Percentiles rank a stretch among this genome's conserved stretches.
Conservation (phyloP, 2,888 invertebrate species). For the Parthenolecanium corni region DNA sequence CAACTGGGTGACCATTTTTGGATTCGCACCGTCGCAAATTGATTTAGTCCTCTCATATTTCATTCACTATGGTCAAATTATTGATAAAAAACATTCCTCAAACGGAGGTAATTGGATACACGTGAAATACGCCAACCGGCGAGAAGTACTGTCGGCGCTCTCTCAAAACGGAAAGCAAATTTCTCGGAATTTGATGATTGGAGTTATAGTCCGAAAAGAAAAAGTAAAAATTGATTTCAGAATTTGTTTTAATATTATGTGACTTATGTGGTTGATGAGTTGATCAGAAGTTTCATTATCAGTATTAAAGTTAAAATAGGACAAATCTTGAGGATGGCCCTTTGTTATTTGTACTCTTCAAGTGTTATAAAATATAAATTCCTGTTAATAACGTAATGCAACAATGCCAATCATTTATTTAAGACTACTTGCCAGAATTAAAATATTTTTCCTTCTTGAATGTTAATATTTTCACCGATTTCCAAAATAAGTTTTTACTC, state of each 20-base stretch:
- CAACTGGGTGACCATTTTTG: conserved; percentile 25
- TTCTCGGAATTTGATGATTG: conserved; percentile 20
- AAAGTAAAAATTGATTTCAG: conserved; percentile 1
- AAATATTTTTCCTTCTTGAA: no score
- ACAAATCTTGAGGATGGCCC: no score
- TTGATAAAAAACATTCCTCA: conserved; percentile 17
- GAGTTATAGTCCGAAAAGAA: conserved; percentile 12
- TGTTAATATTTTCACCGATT: no score
- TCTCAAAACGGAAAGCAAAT: conserved; percentile 26
- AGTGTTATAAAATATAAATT: no score
- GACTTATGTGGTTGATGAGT: no score
- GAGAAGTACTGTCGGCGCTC: conserved; percentile 14
- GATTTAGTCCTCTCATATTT: conserved; percentile 22
- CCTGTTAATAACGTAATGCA: no score
- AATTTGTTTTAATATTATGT: not conserved
- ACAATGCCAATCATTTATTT: no score
- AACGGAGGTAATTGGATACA: conserved; percentile 27
- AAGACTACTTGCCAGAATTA: no score
- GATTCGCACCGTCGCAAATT: conserved; percentile 15
- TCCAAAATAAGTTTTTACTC: no score
- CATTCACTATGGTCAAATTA: conserved; percentile 18
- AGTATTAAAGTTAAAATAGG: no score
- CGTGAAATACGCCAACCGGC: conserved; percentile 16
- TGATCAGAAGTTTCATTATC: no score
- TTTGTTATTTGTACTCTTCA: no score